These are phyloP conservation scores for Synergus laeviventris DNA, from an alignment of 2,888 invertebrate genomes.

Conservation along the genomic window DNA sequence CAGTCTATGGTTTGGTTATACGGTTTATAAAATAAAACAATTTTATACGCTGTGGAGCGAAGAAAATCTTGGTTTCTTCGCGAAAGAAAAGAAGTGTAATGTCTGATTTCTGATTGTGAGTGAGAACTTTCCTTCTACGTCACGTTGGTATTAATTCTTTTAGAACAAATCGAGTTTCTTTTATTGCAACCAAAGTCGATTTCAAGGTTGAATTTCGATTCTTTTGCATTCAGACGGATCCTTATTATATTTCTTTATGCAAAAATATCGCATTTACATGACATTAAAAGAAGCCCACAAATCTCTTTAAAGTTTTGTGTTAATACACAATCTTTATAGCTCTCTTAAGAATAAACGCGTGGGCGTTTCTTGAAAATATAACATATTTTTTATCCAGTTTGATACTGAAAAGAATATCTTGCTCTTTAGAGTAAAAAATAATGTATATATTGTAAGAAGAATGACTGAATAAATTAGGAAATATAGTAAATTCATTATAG, in stretches of 20 bases:
- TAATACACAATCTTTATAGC: background rate
- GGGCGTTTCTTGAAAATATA: constrained; percentile 14
- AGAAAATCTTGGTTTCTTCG: background rate
- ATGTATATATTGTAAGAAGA: background rate
- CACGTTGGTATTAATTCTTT: background rate
- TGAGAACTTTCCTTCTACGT: background rate
- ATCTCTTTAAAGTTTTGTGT: background rate
- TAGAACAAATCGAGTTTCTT: background rate
- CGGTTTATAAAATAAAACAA: background rate
- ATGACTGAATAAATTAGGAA: background rate
- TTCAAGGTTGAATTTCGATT: background rate
- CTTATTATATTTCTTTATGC: background rate
- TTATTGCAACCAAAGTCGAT: background rate
- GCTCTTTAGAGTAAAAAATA: too few species aligned
- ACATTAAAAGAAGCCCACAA: background rate
- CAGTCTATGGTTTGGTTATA: background rate
- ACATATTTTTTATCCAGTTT: background rate
- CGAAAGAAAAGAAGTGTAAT: background rate
- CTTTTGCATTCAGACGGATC: background rate
- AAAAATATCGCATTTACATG: background rate
- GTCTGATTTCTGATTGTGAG: too few species aligned
- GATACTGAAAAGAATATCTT: too few species aligned
- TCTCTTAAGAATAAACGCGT: too few species aligned
- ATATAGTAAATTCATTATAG: constrained; percentile 38
- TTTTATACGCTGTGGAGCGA: background rate